phyloP scores from a whole-genome alignment of 2,888 invertebrate genomes.

The Agonopterix subpropinquella region DNA sequence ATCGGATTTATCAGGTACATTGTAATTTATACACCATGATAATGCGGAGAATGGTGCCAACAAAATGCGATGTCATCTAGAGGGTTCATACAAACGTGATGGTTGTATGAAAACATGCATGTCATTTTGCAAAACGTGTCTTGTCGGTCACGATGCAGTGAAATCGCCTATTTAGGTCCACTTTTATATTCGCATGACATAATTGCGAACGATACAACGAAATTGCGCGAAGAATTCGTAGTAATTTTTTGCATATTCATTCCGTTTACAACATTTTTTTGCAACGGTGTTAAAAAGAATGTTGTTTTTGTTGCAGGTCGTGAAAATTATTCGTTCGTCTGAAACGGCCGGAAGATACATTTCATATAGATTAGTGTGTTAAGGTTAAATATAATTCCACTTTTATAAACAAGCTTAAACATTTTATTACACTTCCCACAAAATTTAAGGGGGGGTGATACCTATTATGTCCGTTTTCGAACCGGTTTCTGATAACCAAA shows the following conservation, averaged over 20 bases:
- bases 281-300: slow-evolving; percentile 1
- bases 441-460: too few species aligned
- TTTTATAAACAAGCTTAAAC: slow-evolving; percentile 3
- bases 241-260: slow-evolving; percentile 4
- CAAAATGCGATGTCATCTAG: neutral
- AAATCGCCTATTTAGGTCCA: slow-evolving; percentile 8
- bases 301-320: slow-evolving; percentile 79
- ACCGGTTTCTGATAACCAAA: too few species aligned
- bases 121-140: neutral
- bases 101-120: neutral
- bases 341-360: slow-evolving; percentile 99
- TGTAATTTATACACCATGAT: too few species aligned
- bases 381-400: slow-evolving; percentile 25
- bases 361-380: slow-evolving; percentile 95
- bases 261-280: neutral
- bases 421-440: too few species aligned
- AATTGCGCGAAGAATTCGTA: slow-evolving; percentile 1
- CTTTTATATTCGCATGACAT: slow-evolving; percentile 6
- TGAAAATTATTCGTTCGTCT: slow-evolving; percentile 97
- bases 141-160: neutral
- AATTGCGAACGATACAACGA: slow-evolving; percentile 7
- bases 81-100: neutral
- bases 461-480: too few species aligned
- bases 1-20: too few species aligned
- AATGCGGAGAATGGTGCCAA: neutral